Evolutionary conservation across 2,888 invertebrate genomes (phyloP), one percentile per base, ranked within the genome.

Genomic region (Leptopterna dolabrata): DNA sequence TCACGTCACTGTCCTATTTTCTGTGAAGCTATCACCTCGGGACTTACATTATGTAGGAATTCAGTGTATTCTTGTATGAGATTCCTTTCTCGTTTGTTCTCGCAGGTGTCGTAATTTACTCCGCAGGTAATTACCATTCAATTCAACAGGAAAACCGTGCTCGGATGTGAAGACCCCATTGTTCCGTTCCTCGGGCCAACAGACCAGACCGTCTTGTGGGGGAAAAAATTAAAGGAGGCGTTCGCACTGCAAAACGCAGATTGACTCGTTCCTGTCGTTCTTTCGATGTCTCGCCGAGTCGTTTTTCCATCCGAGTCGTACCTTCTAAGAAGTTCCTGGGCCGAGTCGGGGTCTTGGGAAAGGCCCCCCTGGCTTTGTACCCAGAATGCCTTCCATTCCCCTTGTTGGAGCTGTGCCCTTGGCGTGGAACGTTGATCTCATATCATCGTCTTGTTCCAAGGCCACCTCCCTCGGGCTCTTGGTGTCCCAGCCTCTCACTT

Each of bases 351-450:
- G 73, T 73, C 73, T 36, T 36, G 73, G 73, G 73, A 73, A 36
- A 73, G 73, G 30, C 41, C 73, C 41, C 73, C 36, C 73, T 70
- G 70, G 70, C 70, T 41, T 41, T 73, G 36, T 73, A 30, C 41
- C 78, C 27, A 27, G 78, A 45, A 78, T 78, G 78, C 47, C 45
- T 78, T 27, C 78, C 43, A 78, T 76, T 76, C 71, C 19, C 73
- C 41, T 76, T 30, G 71, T 27, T 41, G 73, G 63, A 63, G 41
- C 16, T 30, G 70, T 83, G 85, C 85, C 85, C 85, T 85, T 85
- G 85, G 85, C 85, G 55, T 85, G 85, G 85, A 85, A 76, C 85
- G 85, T 85, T 85, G 85, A 85, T 85, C 85, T 85, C 85, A 85
- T 76, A 85, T 85, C 85, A 85, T 85, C 85, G 83, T 83, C 71